Evolutionary conservation across 2,797 vertebrate species (phyloP).

Genomic region (Heliangelus exortis): DNA sequence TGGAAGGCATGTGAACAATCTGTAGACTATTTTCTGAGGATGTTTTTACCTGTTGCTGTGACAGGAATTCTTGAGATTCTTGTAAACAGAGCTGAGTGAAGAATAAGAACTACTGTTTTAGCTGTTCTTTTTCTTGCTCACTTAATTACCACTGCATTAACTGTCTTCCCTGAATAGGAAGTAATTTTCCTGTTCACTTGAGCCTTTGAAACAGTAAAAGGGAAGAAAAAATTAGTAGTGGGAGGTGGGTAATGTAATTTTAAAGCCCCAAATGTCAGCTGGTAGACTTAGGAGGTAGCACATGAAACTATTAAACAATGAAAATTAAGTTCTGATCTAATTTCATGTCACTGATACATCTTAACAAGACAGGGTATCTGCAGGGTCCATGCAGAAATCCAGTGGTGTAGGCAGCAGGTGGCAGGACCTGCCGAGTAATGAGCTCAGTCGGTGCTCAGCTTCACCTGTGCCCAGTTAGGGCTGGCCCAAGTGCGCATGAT

Average conservation of each 20-base stretch:
- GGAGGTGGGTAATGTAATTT: not conserved
- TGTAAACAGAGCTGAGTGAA: constrained; percentile 11
- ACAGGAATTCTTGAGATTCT: not conserved
- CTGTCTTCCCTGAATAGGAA: not conserved
- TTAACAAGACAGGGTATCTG: not conserved
- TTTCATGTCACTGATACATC: not conserved
- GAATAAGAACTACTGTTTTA: constrained; percentile 1
- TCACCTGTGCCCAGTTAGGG: too few relatives aligned
- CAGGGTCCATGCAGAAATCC: not conserved
- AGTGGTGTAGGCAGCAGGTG: too few relatives aligned
- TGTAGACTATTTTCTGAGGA: not conserved
- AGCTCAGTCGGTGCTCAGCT: too few relatives aligned
- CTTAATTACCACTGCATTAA: constrained; percentile 8
- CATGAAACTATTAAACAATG: not conserved
- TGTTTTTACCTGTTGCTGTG: constrained; percentile 25
- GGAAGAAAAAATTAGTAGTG: not conserved
- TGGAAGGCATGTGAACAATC: not conserved
- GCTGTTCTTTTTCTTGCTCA: constrained; percentile 8
- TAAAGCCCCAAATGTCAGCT: not conserved
- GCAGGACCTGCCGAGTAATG: too few relatives aligned
- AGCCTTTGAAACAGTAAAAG: not conserved
- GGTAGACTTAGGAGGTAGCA: not conserved
- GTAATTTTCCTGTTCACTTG: not conserved
- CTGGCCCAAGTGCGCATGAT: too few relatives aligned
- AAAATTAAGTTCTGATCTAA: constrained; percentile 1